Evolutionary conservation across 2,113 vertebrate genomes (phyloP), one percentile per base, ranked within the genome.

Genomic region (Lathamus discolor): DNA sequence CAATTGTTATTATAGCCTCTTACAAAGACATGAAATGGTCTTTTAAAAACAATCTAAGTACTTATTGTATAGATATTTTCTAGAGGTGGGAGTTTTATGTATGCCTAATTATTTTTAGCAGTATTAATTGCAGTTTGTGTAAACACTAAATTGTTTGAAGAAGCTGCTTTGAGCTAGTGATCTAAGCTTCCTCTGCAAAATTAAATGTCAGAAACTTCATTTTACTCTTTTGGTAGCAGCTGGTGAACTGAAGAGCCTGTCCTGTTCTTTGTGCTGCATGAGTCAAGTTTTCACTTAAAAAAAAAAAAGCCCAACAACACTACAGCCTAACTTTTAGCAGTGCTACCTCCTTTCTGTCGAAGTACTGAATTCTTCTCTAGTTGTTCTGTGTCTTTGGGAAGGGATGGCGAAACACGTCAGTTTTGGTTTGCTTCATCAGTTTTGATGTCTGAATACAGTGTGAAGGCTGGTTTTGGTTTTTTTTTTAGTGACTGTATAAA

Each of bases 341-440:
- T 80, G 95, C 97, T 98, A 96, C 96, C 97, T 98, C 97, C 89
- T 97, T 97, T 97, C 83, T 97, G 75, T 95, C 61, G 7, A 73
- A 96, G 91, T 96, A 70, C 86, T 96, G 91, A 83, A 91, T 95
- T 94, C 88, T 91, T 63, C 79, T 94, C 51, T 95, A 68, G 85
- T 91, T 82, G 54, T 84, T 94, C 8, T 46, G 72, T 90, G 52
- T 88, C 76, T 95, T 92, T 90, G 52, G 88, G 48, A 93, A 68
- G 78, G 92, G 93, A 51, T 88, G 29, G 83, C 67, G 49, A 94
- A 79, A 79, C 3, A 9, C 39, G 46, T 82, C 31, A 15, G 17
- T 79, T 94, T 75, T 84, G 75, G 90, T 88, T 93, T 70, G 54
- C 83, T 88, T 90, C 46, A 10, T 96, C 48, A 33, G 25, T 96